Evolutionary conservation across 2,888 invertebrate species (phyloP).

Genomic region (Eupithecia pulchellata): DNA sequence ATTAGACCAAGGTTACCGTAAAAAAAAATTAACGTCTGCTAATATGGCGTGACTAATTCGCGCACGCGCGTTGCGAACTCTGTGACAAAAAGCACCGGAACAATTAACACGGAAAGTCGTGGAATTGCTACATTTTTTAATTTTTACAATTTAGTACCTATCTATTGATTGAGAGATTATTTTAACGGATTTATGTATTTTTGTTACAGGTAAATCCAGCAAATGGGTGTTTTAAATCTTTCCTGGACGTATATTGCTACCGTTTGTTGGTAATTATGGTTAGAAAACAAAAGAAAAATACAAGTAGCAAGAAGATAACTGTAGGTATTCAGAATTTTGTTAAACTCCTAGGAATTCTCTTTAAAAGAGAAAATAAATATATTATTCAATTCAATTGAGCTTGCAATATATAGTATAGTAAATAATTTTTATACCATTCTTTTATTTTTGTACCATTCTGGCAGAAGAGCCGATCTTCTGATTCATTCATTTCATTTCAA

Average conservation of each 20-base stretch:
- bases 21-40: conserved; percentile 64
- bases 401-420: too few relatives aligned
- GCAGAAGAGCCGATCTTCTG: conserved; percentile 2
- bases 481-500: conserved; percentile 12
- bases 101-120: conserved; percentile 42
- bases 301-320: neutral
- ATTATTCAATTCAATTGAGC: too few relatives aligned
- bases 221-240: neutral
- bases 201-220: conserved; percentile 10
- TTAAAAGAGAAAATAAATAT: too few relatives aligned
- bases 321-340: neutral
- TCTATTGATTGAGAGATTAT: neutral
- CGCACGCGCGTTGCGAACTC: conserved; percentile 58
- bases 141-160: conserved; percentile 2
- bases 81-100: conserved; percentile 54
- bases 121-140: conserved; percentile 5
- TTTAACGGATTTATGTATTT: neutral
- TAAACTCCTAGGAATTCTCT: too few relatives aligned
- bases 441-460: neutral
- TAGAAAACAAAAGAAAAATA: neutral
- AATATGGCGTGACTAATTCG: conserved; percentile 66
- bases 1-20: conserved; percentile 73
- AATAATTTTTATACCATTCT: too few relatives aligned
- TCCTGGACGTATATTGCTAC: neutral
- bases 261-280: neutral